Evolutionary conservation across 2,888 invertebrate genomes (phyloP).

Genomic region (Metacarcinus magister): DNA sequence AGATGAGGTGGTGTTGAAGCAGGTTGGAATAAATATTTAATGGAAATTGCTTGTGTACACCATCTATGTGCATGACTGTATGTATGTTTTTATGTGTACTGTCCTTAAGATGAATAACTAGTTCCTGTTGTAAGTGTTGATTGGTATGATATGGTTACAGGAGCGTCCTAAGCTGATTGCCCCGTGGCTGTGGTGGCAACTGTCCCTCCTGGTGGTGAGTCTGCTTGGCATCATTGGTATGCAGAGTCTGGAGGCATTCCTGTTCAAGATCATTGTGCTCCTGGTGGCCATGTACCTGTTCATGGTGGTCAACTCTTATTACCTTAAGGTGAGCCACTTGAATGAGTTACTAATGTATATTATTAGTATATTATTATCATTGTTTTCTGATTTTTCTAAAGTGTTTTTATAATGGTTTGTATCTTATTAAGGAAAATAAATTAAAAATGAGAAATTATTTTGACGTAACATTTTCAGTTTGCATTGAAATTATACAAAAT

Average conservation of each 20-base stretch:
- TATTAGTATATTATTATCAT: too few species aligned
- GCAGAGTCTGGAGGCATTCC: background rate
- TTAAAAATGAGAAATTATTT: too few species aligned
- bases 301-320: slow-evolving; percentile 64
- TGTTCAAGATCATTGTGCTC: background rate
- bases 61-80: background rate
- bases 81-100: background rate
- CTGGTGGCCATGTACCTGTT: slow-evolving; percentile 59
- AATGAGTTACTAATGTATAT: too few species aligned
- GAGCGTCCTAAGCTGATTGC: background rate
- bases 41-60: background rate
- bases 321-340: slow-evolving; percentile 37
- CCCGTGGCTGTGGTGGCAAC: slow-evolving; percentile 57
- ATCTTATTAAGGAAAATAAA: too few species aligned
- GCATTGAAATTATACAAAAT: too few species aligned
- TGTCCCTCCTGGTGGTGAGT: slow-evolving; percentile 4
- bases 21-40: background rate
- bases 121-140: background rate
- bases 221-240: slow-evolving; percentile 23
- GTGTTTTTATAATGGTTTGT: too few species aligned
- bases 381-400: too few species aligned
- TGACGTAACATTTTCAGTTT: too few species aligned
- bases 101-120: too few species aligned
- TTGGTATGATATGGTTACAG: background rate
- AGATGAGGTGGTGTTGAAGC: too few species aligned